Percentiles rank a stretch among this genome's conserved stretches.
These are phyloP conservation scores for Xenopus laevis DNA, from an alignment of 2,113 vertebrate species.

Conservation along the genomic window DNA sequence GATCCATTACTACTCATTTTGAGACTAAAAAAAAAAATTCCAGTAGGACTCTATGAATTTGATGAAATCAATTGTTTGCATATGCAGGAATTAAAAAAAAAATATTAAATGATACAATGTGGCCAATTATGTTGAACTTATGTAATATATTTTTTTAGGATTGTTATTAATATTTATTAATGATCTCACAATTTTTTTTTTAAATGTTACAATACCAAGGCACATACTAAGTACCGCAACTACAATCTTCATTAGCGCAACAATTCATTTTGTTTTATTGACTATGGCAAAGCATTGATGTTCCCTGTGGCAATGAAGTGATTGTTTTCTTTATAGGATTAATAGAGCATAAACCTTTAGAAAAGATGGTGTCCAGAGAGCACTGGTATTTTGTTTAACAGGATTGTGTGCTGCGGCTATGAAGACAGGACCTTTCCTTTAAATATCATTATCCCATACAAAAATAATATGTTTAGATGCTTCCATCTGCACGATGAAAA, in stretches of 20 bases:
- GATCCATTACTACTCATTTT: too few species aligned
- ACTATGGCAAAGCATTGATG: constrained; percentile 19
- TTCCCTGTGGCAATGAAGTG: constrained; percentile 32
- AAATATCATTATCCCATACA: constrained; percentile 35
- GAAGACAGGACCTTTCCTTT: constrained; percentile 24
- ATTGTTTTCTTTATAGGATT: constrained; percentile 32
- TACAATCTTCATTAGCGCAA: constrained; percentile 23
- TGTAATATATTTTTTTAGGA: too few species aligned
- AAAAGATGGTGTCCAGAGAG: constrained; percentile 30
- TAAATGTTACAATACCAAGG: background rate
- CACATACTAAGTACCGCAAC: background rate
- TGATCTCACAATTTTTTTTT: too few species aligned
- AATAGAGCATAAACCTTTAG: constrained; percentile 38
- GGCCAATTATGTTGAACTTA: too few species aligned
- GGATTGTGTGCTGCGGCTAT: constrained; percentile 31
- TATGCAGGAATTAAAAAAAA: too few species aligned
- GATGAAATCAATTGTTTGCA: too few species aligned
- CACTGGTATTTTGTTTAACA: constrained; percentile 37
- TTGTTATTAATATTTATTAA: too few species aligned
- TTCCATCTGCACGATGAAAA: constrained; percentile 16
- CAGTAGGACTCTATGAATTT: too few species aligned
- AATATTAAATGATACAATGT: too few species aligned
- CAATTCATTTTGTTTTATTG: constrained; percentile 33
- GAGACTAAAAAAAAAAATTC: too few species aligned
- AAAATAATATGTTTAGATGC: constrained; percentile 26